phyloP scores from a whole-genome alignment of 2,888 invertebrate species.

The Dascillus cervinus region DNA sequence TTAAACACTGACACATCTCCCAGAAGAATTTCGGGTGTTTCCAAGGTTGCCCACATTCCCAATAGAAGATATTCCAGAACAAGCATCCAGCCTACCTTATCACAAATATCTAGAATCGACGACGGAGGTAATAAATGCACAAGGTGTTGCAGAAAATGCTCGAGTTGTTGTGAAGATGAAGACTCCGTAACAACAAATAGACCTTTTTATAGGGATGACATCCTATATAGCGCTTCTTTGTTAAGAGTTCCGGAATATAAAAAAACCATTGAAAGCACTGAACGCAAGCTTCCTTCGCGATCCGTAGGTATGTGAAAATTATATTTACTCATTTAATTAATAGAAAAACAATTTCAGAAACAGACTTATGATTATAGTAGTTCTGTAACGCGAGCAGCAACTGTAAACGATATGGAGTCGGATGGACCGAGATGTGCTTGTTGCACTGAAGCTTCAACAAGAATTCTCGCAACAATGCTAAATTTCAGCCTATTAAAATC shows the following conservation, averaged over 20 bases:
- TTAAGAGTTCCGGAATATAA: conserved; percentile 7
- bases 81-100: too few species aligned
- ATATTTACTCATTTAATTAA: too few species aligned
- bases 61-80: too few species aligned
- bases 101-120: conserved; percentile 13
- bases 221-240: conserved; percentile 51
- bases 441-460: conserved; percentile 29
- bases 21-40: too few species aligned
- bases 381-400: conserved; percentile 49
- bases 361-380: conserved; percentile 47
- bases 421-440: conserved; percentile 37
- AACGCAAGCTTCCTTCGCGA: too few species aligned
- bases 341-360: conserved; percentile 35
- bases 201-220: conserved; percentile 63
- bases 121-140: not conserved
- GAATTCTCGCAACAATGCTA: conserved; percentile 35
- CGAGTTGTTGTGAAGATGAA: conserved; percentile 7
- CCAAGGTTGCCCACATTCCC: too few species aligned
- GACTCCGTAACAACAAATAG: conserved; percentile 14
- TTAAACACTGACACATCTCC: not conserved
- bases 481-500: conserved; percentile 29
- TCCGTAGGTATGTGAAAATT: too few species aligned
- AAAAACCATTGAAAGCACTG: too few species aligned
- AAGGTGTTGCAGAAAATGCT: not conserved
- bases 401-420: conserved; percentile 40